These are phyloP conservation scores for Acronicta psi DNA, from an alignment of 2,888 invertebrate species.

Conservation along the genomic window DNA sequence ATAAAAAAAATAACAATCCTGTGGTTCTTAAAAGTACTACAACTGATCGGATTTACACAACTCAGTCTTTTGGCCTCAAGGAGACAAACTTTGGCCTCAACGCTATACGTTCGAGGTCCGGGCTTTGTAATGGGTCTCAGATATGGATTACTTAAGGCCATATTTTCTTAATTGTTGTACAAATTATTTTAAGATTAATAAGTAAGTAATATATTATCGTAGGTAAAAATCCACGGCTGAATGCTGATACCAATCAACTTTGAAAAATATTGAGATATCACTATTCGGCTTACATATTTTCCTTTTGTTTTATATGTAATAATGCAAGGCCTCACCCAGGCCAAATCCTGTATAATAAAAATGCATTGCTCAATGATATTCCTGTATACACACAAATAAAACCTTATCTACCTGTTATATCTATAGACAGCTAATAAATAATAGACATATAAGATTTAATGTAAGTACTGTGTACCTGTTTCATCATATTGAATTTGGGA, in stretches of 20 bases:
- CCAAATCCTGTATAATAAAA: constrained; percentile 3
- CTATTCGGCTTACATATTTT: too few relatives aligned
- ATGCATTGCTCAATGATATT: constrained; percentile 32
- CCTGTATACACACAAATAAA: constrained; percentile 10
- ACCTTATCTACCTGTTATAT: constrained; percentile 51
- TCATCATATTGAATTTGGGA: constrained; percentile 5
- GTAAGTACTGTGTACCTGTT: constrained; percentile 4
- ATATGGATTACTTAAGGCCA: neutral
- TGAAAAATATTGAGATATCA: too few relatives aligned
- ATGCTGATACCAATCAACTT: too few relatives aligned
- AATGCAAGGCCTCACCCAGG: too few relatives aligned
- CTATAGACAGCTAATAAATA: constrained; percentile 25
- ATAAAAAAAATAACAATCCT: too few relatives aligned
- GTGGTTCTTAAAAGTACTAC: neutral
- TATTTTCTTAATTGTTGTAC: neutral
- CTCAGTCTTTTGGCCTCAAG: neutral
- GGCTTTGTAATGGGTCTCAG: neutral
- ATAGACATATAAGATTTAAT: constrained; percentile 5
- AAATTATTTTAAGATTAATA: constrained; percentile 3
- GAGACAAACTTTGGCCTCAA: neutral
- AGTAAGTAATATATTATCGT: too few relatives aligned
- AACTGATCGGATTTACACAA: neutral
- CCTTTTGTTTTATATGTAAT: too few relatives aligned
- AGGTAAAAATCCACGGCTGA: too few relatives aligned
- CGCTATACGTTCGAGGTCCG: neutral